Conservation (phyloP, 2,888 invertebrate species). For the Spialia ferax region DNA sequence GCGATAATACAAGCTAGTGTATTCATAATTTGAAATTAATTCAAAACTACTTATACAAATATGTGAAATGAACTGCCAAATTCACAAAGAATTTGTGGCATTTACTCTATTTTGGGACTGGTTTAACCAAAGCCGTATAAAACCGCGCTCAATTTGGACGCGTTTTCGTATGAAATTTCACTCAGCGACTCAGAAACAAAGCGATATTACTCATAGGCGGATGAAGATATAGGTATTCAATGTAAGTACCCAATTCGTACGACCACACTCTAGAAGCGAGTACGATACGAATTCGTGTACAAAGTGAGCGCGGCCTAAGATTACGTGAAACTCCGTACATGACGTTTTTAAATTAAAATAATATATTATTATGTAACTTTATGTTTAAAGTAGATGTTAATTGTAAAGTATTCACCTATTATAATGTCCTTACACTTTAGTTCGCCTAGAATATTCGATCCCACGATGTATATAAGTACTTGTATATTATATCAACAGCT, state of each 20-base stretch:
- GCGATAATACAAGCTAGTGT: too few species aligned
- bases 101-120: neutral
- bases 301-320: neutral
- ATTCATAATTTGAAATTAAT: too few species aligned
- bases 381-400: constrained; percentile 1
- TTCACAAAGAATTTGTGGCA: neutral
- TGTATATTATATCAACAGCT: constrained; percentile 50
- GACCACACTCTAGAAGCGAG: too few species aligned
- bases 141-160: too few species aligned
- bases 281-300: too few species aligned
- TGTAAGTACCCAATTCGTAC: too few species aligned
- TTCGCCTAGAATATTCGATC: constrained; percentile 46
- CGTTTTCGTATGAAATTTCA: too few species aligned
- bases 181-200: too few species aligned
- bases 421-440: constrained; percentile 40
- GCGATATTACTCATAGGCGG: too few species aligned
- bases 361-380: constrained; percentile 7
- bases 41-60: too few species aligned
- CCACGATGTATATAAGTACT: constrained; percentile 49
- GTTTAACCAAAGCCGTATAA: neutral
- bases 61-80: too few species aligned
- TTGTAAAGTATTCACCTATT: constrained; percentile 43
- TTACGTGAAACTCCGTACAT: neutral
- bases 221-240: too few species aligned
- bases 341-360: constrained; percentile 5